Evolutionary conservation across 2,113 vertebrate genomes (phyloP).

Genomic region (Alaudala cheleensis): DNA sequence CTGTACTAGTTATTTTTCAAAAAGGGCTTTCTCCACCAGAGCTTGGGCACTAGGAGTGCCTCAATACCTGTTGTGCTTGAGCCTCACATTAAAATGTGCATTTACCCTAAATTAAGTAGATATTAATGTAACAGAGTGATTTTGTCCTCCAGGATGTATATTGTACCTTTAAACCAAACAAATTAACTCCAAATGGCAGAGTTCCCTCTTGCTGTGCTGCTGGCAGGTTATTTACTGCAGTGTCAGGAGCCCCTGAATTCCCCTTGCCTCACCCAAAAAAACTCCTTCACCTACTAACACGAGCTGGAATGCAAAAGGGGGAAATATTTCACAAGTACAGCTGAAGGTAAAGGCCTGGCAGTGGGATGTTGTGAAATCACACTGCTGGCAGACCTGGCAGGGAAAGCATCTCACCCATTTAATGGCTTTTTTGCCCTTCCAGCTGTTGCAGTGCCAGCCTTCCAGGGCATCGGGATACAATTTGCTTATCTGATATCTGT

Average conservation of each 20-base stretch:
- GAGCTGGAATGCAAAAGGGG: not conserved
- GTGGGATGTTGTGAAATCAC: not conserved
- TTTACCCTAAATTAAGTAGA: not conserved
- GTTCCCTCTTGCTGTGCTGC: not conserved
- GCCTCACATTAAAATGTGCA: not conserved
- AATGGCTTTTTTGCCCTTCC: not conserved
- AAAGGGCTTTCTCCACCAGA: fast-evolving
- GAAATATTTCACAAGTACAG: not conserved
- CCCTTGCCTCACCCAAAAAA: not conserved
- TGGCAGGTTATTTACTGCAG: not conserved
- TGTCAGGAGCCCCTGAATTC: not conserved
- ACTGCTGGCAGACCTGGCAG: not conserved
- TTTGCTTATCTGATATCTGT: slow-evolving; percentile 34
- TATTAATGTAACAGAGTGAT: not conserved
- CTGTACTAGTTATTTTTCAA: not conserved
- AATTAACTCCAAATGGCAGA: not conserved
- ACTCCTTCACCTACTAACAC: not conserved
- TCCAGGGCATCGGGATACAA: not conserved
- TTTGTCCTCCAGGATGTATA: not conserved
- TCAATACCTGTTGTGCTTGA: not conserved
- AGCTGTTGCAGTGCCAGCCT: not conserved
- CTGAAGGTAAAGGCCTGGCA: slow-evolving; percentile 18
- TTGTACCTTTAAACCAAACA: not conserved
- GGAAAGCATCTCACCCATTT: not conserved
- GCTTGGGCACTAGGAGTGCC: too few species aligned